These are phyloP conservation scores for Apostichopus parvimensis DNA, from an alignment of 35 echinoderm and acorn worm species.

Conservation along the genomic window DNA sequence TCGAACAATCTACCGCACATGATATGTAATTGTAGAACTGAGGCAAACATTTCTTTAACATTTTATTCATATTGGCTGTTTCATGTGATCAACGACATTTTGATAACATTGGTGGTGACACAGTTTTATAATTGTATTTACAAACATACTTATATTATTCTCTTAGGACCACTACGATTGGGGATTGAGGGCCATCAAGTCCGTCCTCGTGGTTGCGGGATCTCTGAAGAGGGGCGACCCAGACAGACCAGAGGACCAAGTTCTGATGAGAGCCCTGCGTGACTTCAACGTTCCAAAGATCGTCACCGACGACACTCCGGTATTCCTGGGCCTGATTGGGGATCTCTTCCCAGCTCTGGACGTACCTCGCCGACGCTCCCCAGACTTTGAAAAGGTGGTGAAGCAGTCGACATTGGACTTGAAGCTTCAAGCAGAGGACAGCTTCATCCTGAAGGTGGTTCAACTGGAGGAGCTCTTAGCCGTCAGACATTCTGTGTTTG, in stretches of 20 bases:
- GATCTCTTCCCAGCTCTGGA: conserved; percentile 97
- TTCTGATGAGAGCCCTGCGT: conserved; percentile 93
- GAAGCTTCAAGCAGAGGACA: conserved; percentile 92
- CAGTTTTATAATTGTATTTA: too few relatives aligned
- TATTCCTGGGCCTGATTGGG: conserved; percentile 97
- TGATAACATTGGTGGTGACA: too few relatives aligned
- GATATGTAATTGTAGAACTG: too few relatives aligned
- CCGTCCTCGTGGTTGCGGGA: conserved; percentile 94
- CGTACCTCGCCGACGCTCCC: conserved; percentile 84
- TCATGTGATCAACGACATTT: too few relatives aligned
- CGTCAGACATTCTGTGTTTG: conserved; percentile 97
- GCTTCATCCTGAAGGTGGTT: conserved; percentile 93
- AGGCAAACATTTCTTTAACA: too few relatives aligned
- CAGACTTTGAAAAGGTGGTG: conserved; percentile 94
- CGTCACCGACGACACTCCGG: conserved; percentile 86
- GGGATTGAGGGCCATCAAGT: conserved; percentile 98
- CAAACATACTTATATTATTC: neutral
- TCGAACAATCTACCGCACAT: too few relatives aligned
- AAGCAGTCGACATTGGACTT: conserved; percentile 98
- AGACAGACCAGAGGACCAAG: conserved; percentile 92
- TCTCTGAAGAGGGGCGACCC: conserved; percentile 94
- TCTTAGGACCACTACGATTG: conserved; percentile 97
- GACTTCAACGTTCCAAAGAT: conserved; percentile 99
- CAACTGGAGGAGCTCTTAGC: conserved; percentile 91
- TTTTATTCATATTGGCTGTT: too few relatives aligned